Evolutionary conservation across 2,888 invertebrate genomes (phyloP), one percentile per base, ranked within the genome.

Genomic region (Pecten maximus): DNA sequence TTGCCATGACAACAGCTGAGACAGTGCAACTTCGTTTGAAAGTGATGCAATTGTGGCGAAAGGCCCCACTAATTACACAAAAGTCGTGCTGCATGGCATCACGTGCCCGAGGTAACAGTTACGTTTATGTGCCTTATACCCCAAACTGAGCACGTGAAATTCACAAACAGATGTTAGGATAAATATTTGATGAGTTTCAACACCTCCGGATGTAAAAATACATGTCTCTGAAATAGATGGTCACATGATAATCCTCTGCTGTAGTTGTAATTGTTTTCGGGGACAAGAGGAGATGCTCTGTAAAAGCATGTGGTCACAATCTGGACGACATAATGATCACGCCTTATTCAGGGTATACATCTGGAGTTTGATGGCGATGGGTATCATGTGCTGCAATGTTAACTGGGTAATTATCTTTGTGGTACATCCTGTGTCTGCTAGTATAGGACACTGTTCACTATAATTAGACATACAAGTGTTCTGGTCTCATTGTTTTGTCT

Each of bases 121-220:
- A 74, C 35, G 6, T 28, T 35, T 35, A 35, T 8, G 74, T 15
- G 28, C 35, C 74, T 74, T 23, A 16, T 2, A 74, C 28, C 74
- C 54, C 4, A 74, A 74, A 74, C 35, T 6, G 28, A 74, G 74
- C 74, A 74, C 28, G 74, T 28, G 28, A 74, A 74, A 74, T 12
- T 74, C 74, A 74, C 74, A 74, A 74, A 74, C 74, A 74, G 74
- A 74, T 74, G 74, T 74, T 74, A 6, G 35, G 12, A 74, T 74
- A 74, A 74, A 74, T 74, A 74, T 74, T 74, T 1, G 74, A 74
- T 74, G 74, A 74, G 74, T 74, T 74, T 74, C 23, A 15, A 74
- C 74, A 74, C 74, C 74, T 28, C 74, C 74, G 74, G 35, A 74
- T 74, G 74, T 74, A 74, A 74, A 54, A 74, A 74, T 74, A 74